Evolutionary conservation across 2,888 invertebrate species (phyloP).

Genomic region (Frankliniella fusca): DNA sequence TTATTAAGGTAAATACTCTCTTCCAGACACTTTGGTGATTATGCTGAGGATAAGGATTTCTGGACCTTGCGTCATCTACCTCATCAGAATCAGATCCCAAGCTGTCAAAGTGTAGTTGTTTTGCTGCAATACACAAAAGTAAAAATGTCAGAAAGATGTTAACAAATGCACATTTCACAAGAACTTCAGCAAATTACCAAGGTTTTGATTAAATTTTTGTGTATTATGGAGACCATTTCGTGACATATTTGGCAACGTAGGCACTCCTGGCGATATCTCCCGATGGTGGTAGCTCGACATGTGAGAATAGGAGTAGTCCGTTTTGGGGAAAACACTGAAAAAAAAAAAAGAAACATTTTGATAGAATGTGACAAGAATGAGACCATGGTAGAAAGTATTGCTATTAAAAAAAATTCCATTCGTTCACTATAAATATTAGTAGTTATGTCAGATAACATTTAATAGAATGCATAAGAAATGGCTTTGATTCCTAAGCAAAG

Average conservation of each 20-base stretch:
- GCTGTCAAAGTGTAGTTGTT: background rate
- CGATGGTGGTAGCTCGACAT: constrained; percentile 73
- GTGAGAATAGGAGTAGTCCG: constrained; percentile 84
- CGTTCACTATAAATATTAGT: no score
- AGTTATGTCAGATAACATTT: background rate
- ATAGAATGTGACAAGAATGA: background rate
- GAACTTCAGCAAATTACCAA: background rate
- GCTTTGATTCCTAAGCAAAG: no score
- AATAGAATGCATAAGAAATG: no score
- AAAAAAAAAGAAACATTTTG: constrained; percentile 30
- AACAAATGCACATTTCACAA: background rate
- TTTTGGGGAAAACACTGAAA: constrained; percentile 80
- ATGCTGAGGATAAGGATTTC: background rate
- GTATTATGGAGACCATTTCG: constrained; percentile 60
- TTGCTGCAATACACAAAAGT: background rate
- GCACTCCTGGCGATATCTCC: constrained; percentile 51
- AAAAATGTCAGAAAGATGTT: background rate
- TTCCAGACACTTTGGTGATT: background rate
- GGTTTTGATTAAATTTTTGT: background rate
- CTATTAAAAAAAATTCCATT: no score
- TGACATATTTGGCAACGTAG: constrained; percentile 84
- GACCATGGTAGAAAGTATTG: background rate
- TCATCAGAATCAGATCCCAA: constrained; percentile 15
- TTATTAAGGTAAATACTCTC: background rate
- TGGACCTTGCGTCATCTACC: background rate